Evolutionary conservation across 1,140 invertebrate genomes (phyloP).

Genomic region (Conus betulinus): DNA sequence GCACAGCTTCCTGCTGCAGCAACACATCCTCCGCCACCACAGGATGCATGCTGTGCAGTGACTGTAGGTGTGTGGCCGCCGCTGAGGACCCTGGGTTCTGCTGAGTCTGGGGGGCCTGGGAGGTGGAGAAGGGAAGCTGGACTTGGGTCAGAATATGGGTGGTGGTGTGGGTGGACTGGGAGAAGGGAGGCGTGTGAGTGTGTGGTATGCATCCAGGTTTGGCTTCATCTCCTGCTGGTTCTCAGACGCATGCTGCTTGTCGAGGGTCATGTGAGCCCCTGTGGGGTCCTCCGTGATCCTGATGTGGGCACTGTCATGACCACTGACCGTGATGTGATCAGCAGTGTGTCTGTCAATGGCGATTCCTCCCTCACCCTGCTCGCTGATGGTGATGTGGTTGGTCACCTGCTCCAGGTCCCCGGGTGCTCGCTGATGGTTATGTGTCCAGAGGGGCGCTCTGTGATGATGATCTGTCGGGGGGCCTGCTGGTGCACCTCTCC

Average conservation of each 20-base stretch:
- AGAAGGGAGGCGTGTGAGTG: too few relatives aligned
- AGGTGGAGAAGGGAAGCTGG: not conserved
- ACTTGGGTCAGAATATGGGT: not conserved
- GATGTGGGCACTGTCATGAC: not conserved
- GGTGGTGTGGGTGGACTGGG: too few relatives aligned
- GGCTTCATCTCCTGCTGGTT: not conserved
- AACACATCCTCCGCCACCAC: not conserved
- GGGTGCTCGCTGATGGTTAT: not conserved
- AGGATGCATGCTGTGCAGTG: not conserved
- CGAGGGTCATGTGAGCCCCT: not conserved
- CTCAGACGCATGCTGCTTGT: not conserved
- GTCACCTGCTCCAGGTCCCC: not conserved
- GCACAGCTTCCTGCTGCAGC: slow-evolving; percentile 21
- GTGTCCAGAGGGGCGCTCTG: not conserved
- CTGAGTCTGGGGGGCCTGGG: not conserved
- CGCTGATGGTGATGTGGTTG: not conserved
- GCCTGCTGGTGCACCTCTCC: slow-evolving; percentile 22
- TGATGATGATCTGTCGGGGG: not conserved
- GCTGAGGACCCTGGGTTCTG: not conserved
- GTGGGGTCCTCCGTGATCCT: not conserved
- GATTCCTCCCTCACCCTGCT: not conserved
- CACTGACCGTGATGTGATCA: not conserved
- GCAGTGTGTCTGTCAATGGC: not conserved
- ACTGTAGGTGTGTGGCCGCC: not conserved
- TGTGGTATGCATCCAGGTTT: not conserved